A percentile compares a stretch with the other conserved stretches of the same genome.
phyloP scores from a whole-genome alignment of 2,113 vertebrate genomes.

The Ascaphus truei region DNA sequence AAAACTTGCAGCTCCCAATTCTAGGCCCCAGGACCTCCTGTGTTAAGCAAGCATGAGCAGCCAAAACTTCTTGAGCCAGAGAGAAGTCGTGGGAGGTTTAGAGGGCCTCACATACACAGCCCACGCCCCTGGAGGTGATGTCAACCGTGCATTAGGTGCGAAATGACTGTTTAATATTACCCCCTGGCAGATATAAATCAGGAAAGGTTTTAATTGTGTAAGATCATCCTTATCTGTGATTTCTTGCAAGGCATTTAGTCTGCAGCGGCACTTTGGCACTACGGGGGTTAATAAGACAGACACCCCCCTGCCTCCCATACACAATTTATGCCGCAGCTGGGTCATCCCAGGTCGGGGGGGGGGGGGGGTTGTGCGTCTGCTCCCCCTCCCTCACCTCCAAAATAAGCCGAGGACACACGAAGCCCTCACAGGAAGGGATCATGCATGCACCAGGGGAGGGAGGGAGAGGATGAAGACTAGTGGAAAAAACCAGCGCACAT shows the following conservation, averaged over 20 bases:
- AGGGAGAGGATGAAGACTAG: neutral
- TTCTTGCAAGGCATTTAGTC: too few species aligned
- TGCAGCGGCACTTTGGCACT: too few species aligned
- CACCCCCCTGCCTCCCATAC: neutral
- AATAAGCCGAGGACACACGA: neutral
- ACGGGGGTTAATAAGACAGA: too few species aligned
- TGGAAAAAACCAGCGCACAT: neutral
- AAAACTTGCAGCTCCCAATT: neutral
- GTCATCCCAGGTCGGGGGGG: neutral
- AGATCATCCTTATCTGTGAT: too few species aligned
- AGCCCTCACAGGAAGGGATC: neutral
- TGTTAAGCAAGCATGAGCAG: slow-evolving; percentile 21
- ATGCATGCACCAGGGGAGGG: neutral
- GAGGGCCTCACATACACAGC: neutral
- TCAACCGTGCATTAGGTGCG: too few species aligned
- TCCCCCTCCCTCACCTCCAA: neutral
- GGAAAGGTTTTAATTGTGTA: too few species aligned
- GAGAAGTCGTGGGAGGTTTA: neutral
- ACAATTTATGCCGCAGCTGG: neutral
- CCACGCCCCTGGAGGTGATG: too few species aligned
- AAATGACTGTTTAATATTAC: too few species aligned
- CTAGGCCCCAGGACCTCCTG: slow-evolving; percentile 9
- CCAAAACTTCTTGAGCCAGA: neutral
- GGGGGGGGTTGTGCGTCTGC: neutral
- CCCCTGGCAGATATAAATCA: too few species aligned